Evolutionary conservation across 53 echinoderm and acorn worm species (phyloP).

Genomic region (Crossaster papposus): DNA sequence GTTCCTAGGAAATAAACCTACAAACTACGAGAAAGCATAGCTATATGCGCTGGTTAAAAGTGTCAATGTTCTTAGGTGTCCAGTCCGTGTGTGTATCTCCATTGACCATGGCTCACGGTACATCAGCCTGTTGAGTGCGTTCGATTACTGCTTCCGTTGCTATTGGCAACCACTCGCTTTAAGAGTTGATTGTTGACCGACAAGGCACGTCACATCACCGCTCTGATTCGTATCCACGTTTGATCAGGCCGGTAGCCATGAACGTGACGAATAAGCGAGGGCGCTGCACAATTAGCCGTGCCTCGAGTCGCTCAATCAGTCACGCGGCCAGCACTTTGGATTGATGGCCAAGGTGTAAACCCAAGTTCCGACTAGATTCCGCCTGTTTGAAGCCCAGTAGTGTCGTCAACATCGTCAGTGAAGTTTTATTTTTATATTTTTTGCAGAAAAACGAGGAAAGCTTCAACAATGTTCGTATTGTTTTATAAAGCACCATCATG

Average conservation of each 20-base stretch:
- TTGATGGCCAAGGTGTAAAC: not conserved
- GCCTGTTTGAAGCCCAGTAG: not conserved
- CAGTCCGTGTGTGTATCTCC: not conserved
- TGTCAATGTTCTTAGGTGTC: not conserved
- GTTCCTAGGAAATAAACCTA: not conserved
- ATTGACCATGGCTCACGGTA: not conserved
- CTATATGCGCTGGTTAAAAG: not conserved
- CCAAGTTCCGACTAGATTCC: not conserved
- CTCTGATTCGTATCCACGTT: not conserved
- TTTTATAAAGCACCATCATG: not conserved
- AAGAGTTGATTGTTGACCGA: slow-evolving; percentile 9
- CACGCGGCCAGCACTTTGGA: not conserved
- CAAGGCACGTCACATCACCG: not conserved
- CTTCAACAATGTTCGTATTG: not conserved
- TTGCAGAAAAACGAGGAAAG: not conserved
- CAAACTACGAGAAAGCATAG: not conserved
- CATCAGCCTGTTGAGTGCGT: slow-evolving; percentile 16
- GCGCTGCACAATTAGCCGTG: not conserved
- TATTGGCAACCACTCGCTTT: not conserved
- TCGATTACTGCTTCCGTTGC: slow-evolving; percentile 8
- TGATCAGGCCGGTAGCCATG: not conserved
- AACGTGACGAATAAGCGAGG: slow-evolving; percentile 7
- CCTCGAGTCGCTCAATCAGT: slow-evolving; percentile 17
- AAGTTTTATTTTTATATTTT: not conserved
- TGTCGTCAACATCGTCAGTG: not conserved